Evolutionary conservation across 1,140 invertebrate genomes (phyloP), one percentile per base, ranked within the genome.

Genomic region (Parasteatoda tepidariorum): DNA sequence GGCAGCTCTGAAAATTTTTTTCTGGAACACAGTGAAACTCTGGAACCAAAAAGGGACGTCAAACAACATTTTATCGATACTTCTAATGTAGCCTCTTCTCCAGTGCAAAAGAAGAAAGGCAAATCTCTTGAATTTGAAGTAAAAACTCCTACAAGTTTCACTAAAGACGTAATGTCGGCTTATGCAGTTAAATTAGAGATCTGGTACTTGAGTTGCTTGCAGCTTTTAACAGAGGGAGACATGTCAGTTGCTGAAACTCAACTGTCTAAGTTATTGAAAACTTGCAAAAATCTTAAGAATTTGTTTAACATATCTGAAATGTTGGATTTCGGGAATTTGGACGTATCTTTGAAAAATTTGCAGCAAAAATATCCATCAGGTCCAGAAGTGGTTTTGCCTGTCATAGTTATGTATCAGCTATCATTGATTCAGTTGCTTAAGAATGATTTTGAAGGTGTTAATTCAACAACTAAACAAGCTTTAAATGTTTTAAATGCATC

Each of bases 1-100:
- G 57, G 38, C 61, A 59, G 24, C 24, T 61, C 73, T n/a, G 33
- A 41, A 13, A 55, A 61, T 34, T 75, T 31, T 38, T 9, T 62
- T 4, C 13, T 22, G 30, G 13, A 28, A 75, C 6, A 31, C 18
- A 26, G 2, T 4, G 9, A 9, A 13, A 0, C 18, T 13, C 24
- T 61, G n/a, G 33, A 34, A 26, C 38, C 68, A 28, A 18, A 13
- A 68, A 67, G 62, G 24, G 15, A 18, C 30, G 38, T 79, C 48
- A 79, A 68, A 22, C 76, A 79, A 11, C 11, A 67, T 57, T 79
- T 57, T 34, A 34, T 79, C 26, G n/a, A 64, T 64, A 59, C 33
- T n/a, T 30, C 59, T 26, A 24, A 79, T 59, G 48, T 79, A 6
- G n/a, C 28, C 6, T 68, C 78, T 38, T 82, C 78, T 26, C 78